phyloP scores from a whole-genome alignment of 2,888 invertebrate species.

The Iselma pallidipennis region DNA sequence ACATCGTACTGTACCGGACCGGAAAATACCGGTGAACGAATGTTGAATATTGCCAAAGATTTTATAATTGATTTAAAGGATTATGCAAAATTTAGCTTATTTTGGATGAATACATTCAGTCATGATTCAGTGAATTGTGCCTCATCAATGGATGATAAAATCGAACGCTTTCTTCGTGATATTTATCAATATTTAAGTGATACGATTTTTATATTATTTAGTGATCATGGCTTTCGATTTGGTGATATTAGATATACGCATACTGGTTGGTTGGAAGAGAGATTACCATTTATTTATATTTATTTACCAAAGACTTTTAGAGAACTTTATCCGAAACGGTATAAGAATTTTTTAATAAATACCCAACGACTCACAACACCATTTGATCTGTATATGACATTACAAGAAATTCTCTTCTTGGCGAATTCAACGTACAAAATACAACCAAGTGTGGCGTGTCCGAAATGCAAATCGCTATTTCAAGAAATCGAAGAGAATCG shows the following conservation, averaged over 20 bases:
- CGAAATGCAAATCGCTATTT: slow-evolving; percentile 68
- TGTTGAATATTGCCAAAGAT: slow-evolving; percentile 71
- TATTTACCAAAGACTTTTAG: slow-evolving; percentile 68
- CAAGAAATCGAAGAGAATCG: slow-evolving; percentile 60
- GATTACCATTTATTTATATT: slow-evolving; percentile 76
- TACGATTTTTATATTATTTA: slow-evolving; percentile 72
- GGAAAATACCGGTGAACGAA: slow-evolving; percentile 66
- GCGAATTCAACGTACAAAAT: slow-evolving; percentile 52
- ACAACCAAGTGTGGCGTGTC: slow-evolving; percentile 60
- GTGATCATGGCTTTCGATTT: slow-evolving; percentile 81
- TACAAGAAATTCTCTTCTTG: slow-evolving; percentile 65
- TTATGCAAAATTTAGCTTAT: slow-evolving; percentile 72
- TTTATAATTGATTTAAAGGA: slow-evolving; percentile 67
- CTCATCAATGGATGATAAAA: slow-evolving; percentile 68
- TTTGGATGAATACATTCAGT: slow-evolving; percentile 80
- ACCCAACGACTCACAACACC: slow-evolving; percentile 72
- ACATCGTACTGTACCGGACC: slow-evolving; percentile 66
- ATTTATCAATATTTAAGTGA: slow-evolving; percentile 65
- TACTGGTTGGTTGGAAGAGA: slow-evolving; percentile 79
- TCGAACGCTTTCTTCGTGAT: slow-evolving; percentile 64
- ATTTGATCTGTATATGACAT: slow-evolving; percentile 75
- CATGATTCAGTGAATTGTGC: slow-evolving; percentile 72
- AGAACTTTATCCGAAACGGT: slow-evolving; percentile 60
- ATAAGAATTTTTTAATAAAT: slow-evolving; percentile 64
- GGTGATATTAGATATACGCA: slow-evolving; percentile 71